Evolutionary conservation across 92 coral and sea anemone genomes (phyloP).

Genomic region (Siderastrea radians): DNA sequence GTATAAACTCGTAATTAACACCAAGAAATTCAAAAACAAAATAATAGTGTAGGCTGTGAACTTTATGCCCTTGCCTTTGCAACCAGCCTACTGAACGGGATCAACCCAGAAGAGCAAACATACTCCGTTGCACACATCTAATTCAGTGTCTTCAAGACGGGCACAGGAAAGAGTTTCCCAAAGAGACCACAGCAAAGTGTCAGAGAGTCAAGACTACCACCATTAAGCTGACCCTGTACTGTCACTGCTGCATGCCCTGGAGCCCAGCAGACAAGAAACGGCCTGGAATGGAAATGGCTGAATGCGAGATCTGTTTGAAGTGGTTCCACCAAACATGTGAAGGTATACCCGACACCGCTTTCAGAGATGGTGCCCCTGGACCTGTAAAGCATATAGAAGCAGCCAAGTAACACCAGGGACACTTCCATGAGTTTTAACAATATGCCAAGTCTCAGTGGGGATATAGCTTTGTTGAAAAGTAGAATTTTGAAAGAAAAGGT

Average conservation of each 20-base stretch:
- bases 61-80: slow-evolving; percentile 35
- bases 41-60: slow-evolving; percentile 29
- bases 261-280: slow-evolving; percentile 24
- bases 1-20: slow-evolving; percentile 10
- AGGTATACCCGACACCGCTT: slow-evolving; percentile 9
- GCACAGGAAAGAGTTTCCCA: slow-evolving; percentile 7
- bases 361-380: slow-evolving; percentile 4
- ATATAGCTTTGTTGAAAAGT: too few species aligned
- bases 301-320: slow-evolving; percentile 3
- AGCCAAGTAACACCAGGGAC: not conserved
- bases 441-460: too few species aligned
- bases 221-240: too few species aligned
- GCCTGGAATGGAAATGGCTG: slow-evolving; percentile 13
- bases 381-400: slow-evolving; percentile 8
- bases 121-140: not conserved
- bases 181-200: not conserved
- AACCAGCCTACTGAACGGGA: slow-evolving; percentile 27
- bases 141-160: not conserved
- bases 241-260: not conserved
- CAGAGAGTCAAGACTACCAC: slow-evolving; percentile 14
- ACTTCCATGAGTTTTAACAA: too few species aligned
- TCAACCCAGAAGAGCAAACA: not conserved
- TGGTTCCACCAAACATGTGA: slow-evolving; percentile 22
- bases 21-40: slow-evolving; percentile 34
- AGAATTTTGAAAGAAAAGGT: too few species aligned